A percentile compares a stretch with the other conserved stretches of the same genome.
Conservation (phyloP, 2,113 vertebrate genomes). For the Verasper variegatus region DNA sequence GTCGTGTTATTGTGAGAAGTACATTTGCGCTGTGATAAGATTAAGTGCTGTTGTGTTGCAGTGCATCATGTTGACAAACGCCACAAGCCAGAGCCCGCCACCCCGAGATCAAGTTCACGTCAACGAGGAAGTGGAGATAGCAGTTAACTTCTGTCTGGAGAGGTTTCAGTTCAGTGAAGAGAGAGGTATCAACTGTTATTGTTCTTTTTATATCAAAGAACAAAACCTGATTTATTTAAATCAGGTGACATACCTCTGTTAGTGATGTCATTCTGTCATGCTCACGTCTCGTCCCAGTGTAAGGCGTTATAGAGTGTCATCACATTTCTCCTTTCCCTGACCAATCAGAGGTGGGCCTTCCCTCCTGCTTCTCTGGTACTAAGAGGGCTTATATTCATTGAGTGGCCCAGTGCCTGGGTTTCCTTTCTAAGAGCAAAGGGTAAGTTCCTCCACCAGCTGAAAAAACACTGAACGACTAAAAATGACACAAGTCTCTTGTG, state of each 20-base stretch:
- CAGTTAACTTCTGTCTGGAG: constrained; percentile 88
- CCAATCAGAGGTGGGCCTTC: constrained; percentile 91
- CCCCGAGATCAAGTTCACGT: constrained; percentile 82
- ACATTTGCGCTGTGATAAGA: too few relatives aligned
- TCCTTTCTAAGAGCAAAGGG: constrained; percentile 95
- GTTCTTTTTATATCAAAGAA: not conserved
- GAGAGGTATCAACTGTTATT: constrained; percentile 79
- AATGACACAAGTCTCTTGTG: too few relatives aligned
- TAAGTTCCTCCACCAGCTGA: constrained; percentile 65
- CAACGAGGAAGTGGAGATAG: constrained; percentile 91
- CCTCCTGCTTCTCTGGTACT: constrained; percentile 89
- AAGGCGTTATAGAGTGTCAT: not conserved
- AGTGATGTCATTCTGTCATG: too few relatives aligned
- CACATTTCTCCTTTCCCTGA: not conserved
- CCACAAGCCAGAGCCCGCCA: constrained; percentile 23
- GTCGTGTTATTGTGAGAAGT: too few relatives aligned
- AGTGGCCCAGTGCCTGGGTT: constrained; percentile 89
- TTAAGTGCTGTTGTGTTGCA: constrained; percentile 30
- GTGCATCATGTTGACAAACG: constrained; percentile 77
- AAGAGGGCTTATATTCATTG: constrained; percentile 94
- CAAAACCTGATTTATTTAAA: not conserved
- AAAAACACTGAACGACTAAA: too few relatives aligned
- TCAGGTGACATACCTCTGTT: too few relatives aligned
- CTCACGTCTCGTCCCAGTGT: not conserved
- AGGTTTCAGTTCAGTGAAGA: constrained; percentile 89